Base-by-base conservation (phyloP, 2,797 vertebrate species). In the Danio tinwini region DNA sequence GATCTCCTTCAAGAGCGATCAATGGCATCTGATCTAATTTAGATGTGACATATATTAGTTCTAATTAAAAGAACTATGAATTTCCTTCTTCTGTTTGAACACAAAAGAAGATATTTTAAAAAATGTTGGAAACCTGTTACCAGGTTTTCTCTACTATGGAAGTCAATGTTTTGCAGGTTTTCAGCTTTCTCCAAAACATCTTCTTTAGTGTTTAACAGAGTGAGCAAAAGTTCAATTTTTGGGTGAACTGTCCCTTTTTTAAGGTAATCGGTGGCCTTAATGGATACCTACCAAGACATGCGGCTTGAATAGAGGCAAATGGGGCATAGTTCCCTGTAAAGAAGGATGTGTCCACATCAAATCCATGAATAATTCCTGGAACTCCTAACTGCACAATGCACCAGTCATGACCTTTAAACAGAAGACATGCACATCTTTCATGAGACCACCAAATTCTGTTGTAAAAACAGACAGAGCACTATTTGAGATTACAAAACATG, bases 341-440 rank as follows among this genome's bases (percentile, higher is more conserved):
- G 88, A 94, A 94, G 19, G 90, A 94, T 0, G 94, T 94, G 84
- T 97, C 94, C 4, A 93, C 89, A 0, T 95, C 93, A 1, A 94
- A 64, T 63, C 91, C 94, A 4, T 87, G 72, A 78, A 95, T 88
- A 50, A 78, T 29, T 0, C 92, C 94, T 0, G 91, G 82, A 0
- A 94, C 85, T 2, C 94, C 93, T 75, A 96, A 86, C 70, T 92
- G 89, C 53, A 93, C 70, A 63, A 96, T 56, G 75, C 94, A 94
- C 93, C 92, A 90, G 80, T 95, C 93, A 0, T 93, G 87, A 81
- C 94, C 96, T 95, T 78, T 70, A 29, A 74, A 81, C 56, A 73
- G 74, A 58, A 83, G 17, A 69, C 72, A 75, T 5, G 64, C 52
- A 44, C 58, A 80, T 76, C 37, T 55, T 83, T 81, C 67, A 82